Percentiles rank a stretch among this genome's conserved stretches.
These are phyloP conservation scores for Zaprionus obscuricornis DNA, from an alignment of 2,888 invertebrate species.

Conservation along the genomic window DNA sequence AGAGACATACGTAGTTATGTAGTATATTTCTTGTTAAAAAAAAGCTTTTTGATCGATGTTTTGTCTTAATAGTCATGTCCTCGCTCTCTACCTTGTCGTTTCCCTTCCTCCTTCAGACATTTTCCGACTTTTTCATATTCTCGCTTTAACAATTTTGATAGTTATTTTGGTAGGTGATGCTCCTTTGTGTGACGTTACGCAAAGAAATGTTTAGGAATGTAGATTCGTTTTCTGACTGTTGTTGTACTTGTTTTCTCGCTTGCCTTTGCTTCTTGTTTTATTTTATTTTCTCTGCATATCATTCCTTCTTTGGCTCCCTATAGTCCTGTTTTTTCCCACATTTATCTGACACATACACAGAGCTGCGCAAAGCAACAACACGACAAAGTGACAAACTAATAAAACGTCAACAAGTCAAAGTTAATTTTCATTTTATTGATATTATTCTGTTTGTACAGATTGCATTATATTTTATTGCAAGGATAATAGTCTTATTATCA, in stretches of 20 bases:
- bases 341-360: constrained; percentile 3
- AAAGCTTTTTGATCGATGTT: constrained; percentile 55
- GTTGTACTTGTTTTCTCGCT: constrained; percentile 11
- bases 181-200: constrained; percentile 48
- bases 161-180: constrained; percentile 72
- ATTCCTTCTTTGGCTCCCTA: constrained; percentile 8
- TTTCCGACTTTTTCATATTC: background rate
- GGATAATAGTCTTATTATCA: constrained; percentile 6
- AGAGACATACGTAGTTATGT: constrained; percentile 8
- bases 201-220: too few species aligned
- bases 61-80: constrained; percentile 8
- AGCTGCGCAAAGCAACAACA: constrained; percentile 38
- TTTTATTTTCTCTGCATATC: constrained; percentile 32
- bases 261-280: constrained; percentile 31
- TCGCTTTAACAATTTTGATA: constrained; percentile 71
- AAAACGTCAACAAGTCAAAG: constrained; percentile 57
- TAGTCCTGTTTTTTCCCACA: background rate
- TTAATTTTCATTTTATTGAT: constrained; percentile 60
- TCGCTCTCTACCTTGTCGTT: constrained; percentile 11
- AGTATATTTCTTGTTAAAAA: constrained; percentile 2
- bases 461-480: constrained; percentile 56
- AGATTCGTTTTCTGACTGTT: constrained; percentile 39
- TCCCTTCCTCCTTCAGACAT: background rate
- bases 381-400: too few species aligned
- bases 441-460: constrained; percentile 63